Conservation (phyloP, 2,797 vertebrate species). For the Crenuchus spilurus region DNA sequence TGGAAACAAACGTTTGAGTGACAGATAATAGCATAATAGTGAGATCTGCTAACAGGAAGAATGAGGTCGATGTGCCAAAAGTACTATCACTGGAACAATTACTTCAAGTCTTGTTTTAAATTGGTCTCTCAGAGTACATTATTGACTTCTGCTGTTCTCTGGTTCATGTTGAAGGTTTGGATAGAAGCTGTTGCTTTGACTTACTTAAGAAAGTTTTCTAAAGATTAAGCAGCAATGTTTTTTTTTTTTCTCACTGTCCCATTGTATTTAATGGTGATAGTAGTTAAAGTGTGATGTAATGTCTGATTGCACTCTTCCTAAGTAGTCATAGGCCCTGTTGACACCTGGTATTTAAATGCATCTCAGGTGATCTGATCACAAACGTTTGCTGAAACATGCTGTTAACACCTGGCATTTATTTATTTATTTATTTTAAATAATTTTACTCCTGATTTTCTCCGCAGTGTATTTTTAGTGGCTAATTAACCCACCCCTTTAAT, state of each 20-base stretch:
- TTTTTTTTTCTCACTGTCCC: not conserved
- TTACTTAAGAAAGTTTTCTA: not conserved
- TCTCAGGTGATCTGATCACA: too few relatives aligned
- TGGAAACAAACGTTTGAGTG: conserved; percentile 28
- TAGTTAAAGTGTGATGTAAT: too few relatives aligned
- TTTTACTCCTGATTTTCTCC: too few relatives aligned
- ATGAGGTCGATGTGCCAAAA: conserved; percentile 56
- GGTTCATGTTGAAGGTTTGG: not conserved
- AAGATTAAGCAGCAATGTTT: not conserved
- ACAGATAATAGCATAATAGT: conserved; percentile 49
- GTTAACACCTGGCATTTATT: too few relatives aligned
- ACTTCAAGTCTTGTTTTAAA: conserved; percentile 58
- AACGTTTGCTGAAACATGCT: too few relatives aligned
- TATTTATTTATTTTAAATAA: too few relatives aligned
- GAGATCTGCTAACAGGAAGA: conserved; percentile 39
- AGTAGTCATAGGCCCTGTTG: too few relatives aligned
- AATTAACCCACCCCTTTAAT: too few relatives aligned
- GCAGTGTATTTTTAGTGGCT: too few relatives aligned
- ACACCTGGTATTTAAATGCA: too few relatives aligned
- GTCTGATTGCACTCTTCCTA: too few relatives aligned
- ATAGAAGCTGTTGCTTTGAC: not conserved
- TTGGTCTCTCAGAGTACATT: conserved; percentile 44
- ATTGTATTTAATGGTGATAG: not conserved
- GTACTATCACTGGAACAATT: conserved; percentile 61
- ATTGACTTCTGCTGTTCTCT: conserved; percentile 10